Evolutionary conservation across 1,140 invertebrate species (phyloP), one percentile per base, ranked within the genome.

Genomic region (Ylistrum balloti): DNA sequence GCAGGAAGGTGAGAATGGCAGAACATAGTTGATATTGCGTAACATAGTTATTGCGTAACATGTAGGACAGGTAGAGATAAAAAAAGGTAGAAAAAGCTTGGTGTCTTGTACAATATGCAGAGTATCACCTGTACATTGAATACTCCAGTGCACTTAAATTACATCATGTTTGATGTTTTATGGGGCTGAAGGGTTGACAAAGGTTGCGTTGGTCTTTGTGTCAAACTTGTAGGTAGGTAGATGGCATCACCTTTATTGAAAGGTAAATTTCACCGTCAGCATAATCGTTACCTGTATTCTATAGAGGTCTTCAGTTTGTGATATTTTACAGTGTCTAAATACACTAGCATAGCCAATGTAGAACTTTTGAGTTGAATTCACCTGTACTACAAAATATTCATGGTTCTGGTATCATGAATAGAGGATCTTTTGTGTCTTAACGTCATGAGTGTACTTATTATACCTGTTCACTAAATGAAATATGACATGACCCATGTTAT

Each of bases 101-200:
- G n/a, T n/a, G n/a, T n/a, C n/a, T n/a, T n/a, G n/a, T n/a, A n/a
- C n/a, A n/a, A n/a, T n/a, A n/a, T n/a, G n/a, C n/a, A n/a, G n/a
- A n/a, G n/a, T n/a, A n/a, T n/a, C n/a, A 38, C 35, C 35, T 28
- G 9, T 74, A 74, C n/a, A 74, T 28, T 74, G 22, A 22, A n/a
- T 28, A 74, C 56, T 17, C 28, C 22, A 74, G 56, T 74, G 56
- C 56, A 74, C 56, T 74, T 74, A n/a, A 74, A 74, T 74, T 74
- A 74, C 56, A 28, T 74, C 22, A 28, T 17, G 56, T 28, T 74
- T 28, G 56, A 74, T 74, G 56, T 28, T 74, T 74, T n/a, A 74
- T 74, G 56, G 56, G 56, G 56, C 56, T 74, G 22, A 74, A 74
- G 22, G 45, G 15, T 74, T 74, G 56, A 74, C 56, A 74, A n/a